Base-by-base conservation (phyloP, 2,888 invertebrate genomes). In the Azorinus chamasolen region DNA sequence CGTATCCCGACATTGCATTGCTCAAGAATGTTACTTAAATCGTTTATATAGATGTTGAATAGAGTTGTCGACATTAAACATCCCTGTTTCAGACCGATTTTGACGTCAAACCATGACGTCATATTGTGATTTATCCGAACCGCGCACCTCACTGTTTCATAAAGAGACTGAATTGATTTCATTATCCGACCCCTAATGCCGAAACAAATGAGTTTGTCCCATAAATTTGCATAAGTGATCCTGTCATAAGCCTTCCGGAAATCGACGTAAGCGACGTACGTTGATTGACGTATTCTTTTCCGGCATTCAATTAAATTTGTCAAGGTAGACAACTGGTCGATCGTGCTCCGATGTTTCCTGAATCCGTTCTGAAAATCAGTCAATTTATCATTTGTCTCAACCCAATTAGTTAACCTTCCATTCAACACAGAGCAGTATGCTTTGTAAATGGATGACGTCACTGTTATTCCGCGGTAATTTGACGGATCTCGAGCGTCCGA, bases 351-450 rank as follows among this genome's bases (percentile, higher is more conserved):
- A 1, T 62, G 22, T 12, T 10, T n/a, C 22, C 37, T 3, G 39
- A 32, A 37, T 10, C 45, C 48, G 16, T 45, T 46, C 32, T 46
- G 22, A 22, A 2, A 37, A 16, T 50, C 50, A 12, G 37, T 10
- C 18, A 48, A 10, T 48, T 16, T 18, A 18, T 48, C 18, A 48
- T 48, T 16, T 18, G 12, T 48, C 18, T 48, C 48, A 8, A 18
- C 18, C 12, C 48, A 48, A 16, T 48, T 48, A 16, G 46, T 14
- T 20, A 48, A 10, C n/a, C 48, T 48, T 10, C 32, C 32, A 22
- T 61, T 48, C 10, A 61, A 50, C 8, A 61, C 37, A 5, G 61
- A 24, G 18, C 61, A 61, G 18, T 61, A 61, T 5, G 61, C 61
- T 50, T 61, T 62, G 24, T 62, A 50, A 5, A 50, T 41, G 1